phyloP scores from a whole-genome alignment of 2,113 vertebrate species.

The Rhagologus leucostigma region DNA sequence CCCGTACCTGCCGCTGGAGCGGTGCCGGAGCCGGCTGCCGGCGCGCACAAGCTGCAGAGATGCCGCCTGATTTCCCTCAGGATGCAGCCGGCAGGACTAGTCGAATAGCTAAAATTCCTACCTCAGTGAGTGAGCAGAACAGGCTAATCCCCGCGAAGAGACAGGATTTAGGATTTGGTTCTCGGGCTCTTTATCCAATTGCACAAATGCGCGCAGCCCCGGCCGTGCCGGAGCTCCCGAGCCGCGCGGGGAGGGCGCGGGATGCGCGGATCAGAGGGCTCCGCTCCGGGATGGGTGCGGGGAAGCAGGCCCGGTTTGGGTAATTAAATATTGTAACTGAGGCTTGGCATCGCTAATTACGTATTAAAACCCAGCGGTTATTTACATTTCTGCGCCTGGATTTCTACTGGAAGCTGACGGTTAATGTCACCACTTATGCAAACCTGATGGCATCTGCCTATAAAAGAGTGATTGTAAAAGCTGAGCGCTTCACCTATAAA shows the following conservation, averaged over 20 bases:
- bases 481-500: conserved; percentile 50
- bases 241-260: not conserved
- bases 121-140: not conserved
- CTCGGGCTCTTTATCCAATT: conserved; percentile 44
- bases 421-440: conserved; percentile 24
- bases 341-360: conserved; percentile 26
- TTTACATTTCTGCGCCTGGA: conserved; percentile 48
- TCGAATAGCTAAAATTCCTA: conserved; percentile 12
- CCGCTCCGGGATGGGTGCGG: not conserved
- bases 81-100: not conserved
- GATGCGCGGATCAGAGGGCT: not conserved
- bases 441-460: conserved; percentile 38
- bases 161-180: conserved; percentile 57
- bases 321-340: conserved; percentile 46
- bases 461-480: conserved; percentile 44
- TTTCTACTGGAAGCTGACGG: conserved; percentile 27
- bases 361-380: conserved; percentile 34
- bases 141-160: conserved; percentile 66
- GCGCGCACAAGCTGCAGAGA: not conserved
- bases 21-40: not conserved
- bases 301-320: not conserved
- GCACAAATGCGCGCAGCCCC: conserved; percentile 8
- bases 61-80: conserved; percentile 56
- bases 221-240: not conserved
- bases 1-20: not conserved